phyloP scores from a whole-genome alignment of 2,113 vertebrate genomes.

The Thunnus thynnus region DNA sequence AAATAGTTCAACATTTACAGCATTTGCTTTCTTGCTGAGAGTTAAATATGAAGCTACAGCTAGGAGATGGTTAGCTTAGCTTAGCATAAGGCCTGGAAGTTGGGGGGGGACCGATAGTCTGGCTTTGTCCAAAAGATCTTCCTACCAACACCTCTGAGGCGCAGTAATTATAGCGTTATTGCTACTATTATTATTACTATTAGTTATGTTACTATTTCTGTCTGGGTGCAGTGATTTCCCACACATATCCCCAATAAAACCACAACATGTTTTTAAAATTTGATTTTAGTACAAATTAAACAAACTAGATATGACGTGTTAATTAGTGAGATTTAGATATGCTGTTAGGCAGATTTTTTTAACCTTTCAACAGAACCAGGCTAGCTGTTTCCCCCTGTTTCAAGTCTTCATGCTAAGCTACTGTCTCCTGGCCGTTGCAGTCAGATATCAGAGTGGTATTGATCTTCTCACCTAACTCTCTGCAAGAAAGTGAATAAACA shows the following conservation, averaged over 20 bases:
- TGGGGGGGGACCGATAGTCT: background rate
- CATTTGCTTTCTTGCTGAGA: too few relatives aligned
- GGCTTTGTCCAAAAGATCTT: background rate
- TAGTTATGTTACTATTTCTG: too few relatives aligned
- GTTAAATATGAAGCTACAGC: too few relatives aligned
- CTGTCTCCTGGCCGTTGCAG: background rate
- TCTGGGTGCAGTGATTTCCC: too few relatives aligned
- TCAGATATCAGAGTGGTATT: background rate
- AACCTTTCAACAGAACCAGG: background rate
- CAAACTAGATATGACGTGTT: too few relatives aligned
- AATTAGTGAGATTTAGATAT: too few relatives aligned
- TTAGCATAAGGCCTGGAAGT: conserved; percentile 12
- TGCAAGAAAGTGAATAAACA: background rate
- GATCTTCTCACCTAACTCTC: background rate
- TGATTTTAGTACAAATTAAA: too few relatives aligned
- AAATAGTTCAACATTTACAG: background rate
- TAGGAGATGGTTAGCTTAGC: conserved; percentile 1
- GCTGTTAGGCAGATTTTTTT: too few relatives aligned
- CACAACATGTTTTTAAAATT: too few relatives aligned
- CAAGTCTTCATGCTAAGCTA: background rate
- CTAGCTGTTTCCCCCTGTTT: background rate
- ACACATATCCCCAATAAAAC: too few relatives aligned
- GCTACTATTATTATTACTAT: background rate
- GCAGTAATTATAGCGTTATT: background rate
- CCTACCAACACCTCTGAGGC: background rate